Evolutionary conservation across 2,888 invertebrate species (phyloP).

Genomic region (Blastobasis adustella): DNA sequence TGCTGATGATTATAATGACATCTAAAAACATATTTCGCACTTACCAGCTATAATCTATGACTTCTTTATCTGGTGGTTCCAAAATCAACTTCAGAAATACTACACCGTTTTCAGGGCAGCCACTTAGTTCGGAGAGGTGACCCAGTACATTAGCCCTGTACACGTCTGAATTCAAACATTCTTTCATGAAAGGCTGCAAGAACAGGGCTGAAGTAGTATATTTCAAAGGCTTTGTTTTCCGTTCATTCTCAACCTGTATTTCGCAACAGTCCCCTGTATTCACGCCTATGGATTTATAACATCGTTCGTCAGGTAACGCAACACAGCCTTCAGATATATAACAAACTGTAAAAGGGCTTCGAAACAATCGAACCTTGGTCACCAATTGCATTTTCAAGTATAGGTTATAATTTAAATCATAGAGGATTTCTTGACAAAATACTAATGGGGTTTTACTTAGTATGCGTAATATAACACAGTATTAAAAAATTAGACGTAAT

Average conservation of each 20-base stretch:
- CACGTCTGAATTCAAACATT: conserved; percentile 42
- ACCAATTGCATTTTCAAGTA: conserved; percentile 39
- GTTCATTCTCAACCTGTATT: conserved; percentile 20
- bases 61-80: conserved; percentile 73
- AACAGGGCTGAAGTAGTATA: conserved; percentile 41
- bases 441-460: neutral
- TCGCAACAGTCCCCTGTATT: conserved; percentile 31
- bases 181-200: conserved; percentile 49
- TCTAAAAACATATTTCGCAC: conserved; percentile 14
- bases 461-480: neutral
- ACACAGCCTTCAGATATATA: conserved; percentile 41
- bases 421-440: neutral
- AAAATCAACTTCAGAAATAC: conserved; percentile 65
- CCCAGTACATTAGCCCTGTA: conserved; percentile 45
- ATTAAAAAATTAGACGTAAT: neutral
- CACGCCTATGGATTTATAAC: conserved; percentile 40
- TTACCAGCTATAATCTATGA: conserved; percentile 83
- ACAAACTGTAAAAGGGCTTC: conserved; percentile 43
- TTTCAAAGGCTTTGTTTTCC: conserved; percentile 25
- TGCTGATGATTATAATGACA: neutral
- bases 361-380: conserved; percentile 42
- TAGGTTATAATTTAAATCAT: neutral
- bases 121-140: conserved; percentile 35
- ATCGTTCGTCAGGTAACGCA: conserved; percentile 33
- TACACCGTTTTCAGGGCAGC: conserved; percentile 31